A percentile compares a stretch with the other conserved stretches of the same genome.
Evolutionary conservation across 1,140 invertebrate species (phyloP).

Genomic region (Aphelinus certus): DNA sequence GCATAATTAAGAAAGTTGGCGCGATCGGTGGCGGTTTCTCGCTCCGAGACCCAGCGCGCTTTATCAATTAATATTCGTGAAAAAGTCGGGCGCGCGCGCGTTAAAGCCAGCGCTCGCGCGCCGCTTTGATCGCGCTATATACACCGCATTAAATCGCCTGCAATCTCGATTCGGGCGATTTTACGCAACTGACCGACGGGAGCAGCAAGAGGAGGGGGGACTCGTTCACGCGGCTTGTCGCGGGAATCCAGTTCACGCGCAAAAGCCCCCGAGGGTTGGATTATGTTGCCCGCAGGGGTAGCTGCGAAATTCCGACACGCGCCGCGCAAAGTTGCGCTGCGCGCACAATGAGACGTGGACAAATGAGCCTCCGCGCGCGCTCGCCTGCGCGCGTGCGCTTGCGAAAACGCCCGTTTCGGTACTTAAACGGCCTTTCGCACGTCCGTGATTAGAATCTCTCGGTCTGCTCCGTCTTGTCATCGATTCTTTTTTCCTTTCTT

Average conservation of each 20-base stretch:
- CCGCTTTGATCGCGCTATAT: no score
- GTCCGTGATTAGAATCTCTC: no score
- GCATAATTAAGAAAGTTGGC: slow-evolving; percentile 13
- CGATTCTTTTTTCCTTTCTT: no score
- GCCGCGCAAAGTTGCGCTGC: neutral
- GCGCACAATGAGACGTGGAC: no score
- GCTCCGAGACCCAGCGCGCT: neutral
- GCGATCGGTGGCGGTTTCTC: neutral
- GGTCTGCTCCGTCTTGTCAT: no score
- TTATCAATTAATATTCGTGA: neutral
- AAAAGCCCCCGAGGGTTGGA: slow-evolving; percentile 13
- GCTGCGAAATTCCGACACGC: slow-evolving; percentile 7
- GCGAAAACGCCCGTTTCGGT: no score
- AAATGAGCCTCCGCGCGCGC: no score
- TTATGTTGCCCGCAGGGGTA: slow-evolving; percentile 15
- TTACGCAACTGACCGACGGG: slow-evolving; percentile 18
- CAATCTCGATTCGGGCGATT: slow-evolving; percentile 29
- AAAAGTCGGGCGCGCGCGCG: no score
- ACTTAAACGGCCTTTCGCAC: no score
- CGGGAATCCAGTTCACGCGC: slow-evolving; percentile 6
- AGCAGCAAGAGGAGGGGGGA: no score
- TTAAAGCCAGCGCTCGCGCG: no score
- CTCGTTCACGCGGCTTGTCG: neutral
- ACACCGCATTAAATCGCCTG: slow-evolving; percentile 17
- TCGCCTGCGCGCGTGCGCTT: no score